A percentile compares a stretch with the other conserved stretches of the same genome.
Conservation (phyloP, 2,797 vertebrate genomes). For the Hypotaenidia philippensis region DNA sequence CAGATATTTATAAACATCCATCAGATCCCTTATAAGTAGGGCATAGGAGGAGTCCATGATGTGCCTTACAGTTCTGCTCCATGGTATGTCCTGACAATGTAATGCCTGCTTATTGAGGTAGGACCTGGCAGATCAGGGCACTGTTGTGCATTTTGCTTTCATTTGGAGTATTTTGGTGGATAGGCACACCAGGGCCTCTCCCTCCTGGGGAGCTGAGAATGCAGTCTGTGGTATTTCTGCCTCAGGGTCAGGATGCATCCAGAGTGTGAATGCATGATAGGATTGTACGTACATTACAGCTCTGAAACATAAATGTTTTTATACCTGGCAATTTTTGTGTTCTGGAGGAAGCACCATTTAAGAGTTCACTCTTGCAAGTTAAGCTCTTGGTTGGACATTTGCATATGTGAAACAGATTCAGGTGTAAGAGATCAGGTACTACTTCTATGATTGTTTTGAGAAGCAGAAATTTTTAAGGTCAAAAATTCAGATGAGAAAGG, state of each 20-base stretch:
- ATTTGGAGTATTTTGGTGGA: neutral
- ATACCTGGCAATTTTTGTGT: neutral
- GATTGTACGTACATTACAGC: neutral
- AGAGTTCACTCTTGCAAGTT: neutral
- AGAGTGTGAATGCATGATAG: neutral
- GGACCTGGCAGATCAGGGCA: neutral
- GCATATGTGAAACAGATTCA: neutral
- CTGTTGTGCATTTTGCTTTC: rapidly evolving
- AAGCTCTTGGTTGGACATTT: neutral
- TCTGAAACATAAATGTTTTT: neutral
- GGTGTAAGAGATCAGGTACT: neutral
- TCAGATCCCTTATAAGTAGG: neutral
- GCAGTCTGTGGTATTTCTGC: rapidly evolving
- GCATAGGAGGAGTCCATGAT: neutral
- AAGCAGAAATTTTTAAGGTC: neutral
- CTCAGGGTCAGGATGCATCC: neutral
- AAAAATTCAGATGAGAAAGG: neutral
- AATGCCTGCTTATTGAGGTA: neutral
- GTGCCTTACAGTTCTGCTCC: neutral
- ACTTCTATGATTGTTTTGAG: neutral
- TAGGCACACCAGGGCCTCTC: rapidly evolving
- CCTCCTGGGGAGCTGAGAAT: neutral
- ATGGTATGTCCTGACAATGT: neutral
- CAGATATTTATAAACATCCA: no score
- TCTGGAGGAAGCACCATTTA: neutral